Conservation (phyloP, 2,113 vertebrate genomes). For the Oryzias javanicus region DNA sequence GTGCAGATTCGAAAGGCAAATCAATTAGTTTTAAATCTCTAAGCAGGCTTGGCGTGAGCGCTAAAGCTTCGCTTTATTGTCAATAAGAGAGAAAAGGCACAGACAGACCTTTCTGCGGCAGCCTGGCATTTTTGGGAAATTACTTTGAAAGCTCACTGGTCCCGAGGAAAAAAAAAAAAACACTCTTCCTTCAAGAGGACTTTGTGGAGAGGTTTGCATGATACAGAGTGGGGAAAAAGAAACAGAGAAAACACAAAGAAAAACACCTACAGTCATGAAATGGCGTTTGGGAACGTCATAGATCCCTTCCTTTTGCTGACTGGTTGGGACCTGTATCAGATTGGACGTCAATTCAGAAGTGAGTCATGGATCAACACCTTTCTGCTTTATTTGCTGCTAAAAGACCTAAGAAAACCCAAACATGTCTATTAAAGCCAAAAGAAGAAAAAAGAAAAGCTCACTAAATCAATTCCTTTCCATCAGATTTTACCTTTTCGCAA, state of each 20-base stretch:
- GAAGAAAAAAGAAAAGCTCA: constrained; percentile 23
- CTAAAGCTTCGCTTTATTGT: constrained; percentile 2
- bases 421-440: constrained; percentile 22
- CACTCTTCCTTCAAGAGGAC: constrained; percentile 38
- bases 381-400: constrained; percentile 13
- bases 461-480: constrained; percentile 28
- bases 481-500: constrained; percentile 31
- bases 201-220: constrained; percentile 74
- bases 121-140: constrained; percentile 1
- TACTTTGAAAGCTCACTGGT: constrained; percentile 9
- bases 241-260: constrained; percentile 65
- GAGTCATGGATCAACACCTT: constrained; percentile 59
- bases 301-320: constrained; percentile 99
- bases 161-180: constrained; percentile 8
- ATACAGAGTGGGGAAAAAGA: constrained; percentile 51
- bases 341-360: constrained; percentile 65
- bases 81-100: constrained; percentile 9
- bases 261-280: constrained; percentile 96
- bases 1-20: constrained; percentile 18
- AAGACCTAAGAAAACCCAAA: constrained; percentile 39
- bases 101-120: constrained; percentile 10
- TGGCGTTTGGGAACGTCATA: constrained; percentile 99
- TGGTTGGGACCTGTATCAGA: constrained; percentile 90
- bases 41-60: constrained; percentile 25
- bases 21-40: constrained; percentile 40